Evolutionary conservation across 1,140 invertebrate genomes (phyloP).

Genomic region (Druon quercuslanigerum): DNA sequence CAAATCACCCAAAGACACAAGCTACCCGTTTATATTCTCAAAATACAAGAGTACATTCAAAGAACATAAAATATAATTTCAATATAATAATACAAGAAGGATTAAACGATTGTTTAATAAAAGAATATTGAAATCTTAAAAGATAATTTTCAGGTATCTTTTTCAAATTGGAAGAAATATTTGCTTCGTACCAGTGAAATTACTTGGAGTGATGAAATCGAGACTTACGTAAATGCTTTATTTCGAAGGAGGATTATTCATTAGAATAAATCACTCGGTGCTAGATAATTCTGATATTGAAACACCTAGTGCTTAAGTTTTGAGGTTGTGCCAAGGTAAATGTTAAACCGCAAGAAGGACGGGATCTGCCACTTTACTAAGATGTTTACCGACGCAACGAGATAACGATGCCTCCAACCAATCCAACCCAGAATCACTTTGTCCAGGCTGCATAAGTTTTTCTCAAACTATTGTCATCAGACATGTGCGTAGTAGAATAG

Average conservation of each 20-base stretch:
- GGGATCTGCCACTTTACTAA: slow-evolving; percentile 1
- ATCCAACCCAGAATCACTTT: slow-evolving; percentile 11
- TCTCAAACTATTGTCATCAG: slow-evolving; percentile 34
- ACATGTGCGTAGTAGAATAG: slow-evolving; percentile 21
- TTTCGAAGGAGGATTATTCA: slow-evolving; percentile 17
- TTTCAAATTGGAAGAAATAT: background rate
- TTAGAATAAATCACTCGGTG: slow-evolving; percentile 29
- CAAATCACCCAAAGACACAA: too few species aligned
- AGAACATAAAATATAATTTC: too few species aligned
- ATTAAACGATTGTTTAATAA: background rate
- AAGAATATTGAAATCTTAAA: background rate
- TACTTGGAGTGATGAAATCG: background rate
- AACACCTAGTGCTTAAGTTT: slow-evolving; percentile 19
- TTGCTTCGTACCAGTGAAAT: background rate
- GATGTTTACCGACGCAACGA: slow-evolving; percentile 20
- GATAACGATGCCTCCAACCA: background rate
- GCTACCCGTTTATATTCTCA: too few species aligned
- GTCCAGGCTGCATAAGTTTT: slow-evolving; percentile 34
- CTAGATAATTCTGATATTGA: slow-evolving; percentile 14
- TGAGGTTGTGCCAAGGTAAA: slow-evolving; percentile 28
- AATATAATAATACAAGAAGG: too few species aligned
- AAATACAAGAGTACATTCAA: too few species aligned
- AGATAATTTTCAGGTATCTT: background rate
- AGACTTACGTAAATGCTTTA: slow-evolving; percentile 18
- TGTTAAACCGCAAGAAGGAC: slow-evolving; percentile 36